Evolutionary conservation across 2,113 vertebrate species (phyloP).

Genomic region (Lagopus leucura): DNA sequence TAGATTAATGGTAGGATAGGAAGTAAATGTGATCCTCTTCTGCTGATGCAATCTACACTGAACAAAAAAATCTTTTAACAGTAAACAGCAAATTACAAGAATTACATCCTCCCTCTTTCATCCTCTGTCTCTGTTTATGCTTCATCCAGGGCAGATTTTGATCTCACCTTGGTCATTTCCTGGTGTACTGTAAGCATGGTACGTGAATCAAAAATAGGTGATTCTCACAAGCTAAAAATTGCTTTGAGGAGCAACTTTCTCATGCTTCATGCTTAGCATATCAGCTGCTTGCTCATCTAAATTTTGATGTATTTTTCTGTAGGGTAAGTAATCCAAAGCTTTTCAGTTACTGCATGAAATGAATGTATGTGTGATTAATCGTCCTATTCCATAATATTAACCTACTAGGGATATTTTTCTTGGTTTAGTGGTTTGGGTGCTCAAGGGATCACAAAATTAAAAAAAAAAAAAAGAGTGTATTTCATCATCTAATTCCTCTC

Average conservation of each 20-base stretch:
- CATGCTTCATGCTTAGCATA: background rate
- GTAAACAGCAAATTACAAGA: slow-evolving; percentile 8
- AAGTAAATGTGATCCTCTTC: background rate
- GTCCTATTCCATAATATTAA: background rate
- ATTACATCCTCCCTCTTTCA: background rate
- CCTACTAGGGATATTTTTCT: background rate
- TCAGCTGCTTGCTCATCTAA: background rate
- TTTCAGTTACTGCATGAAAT: background rate
- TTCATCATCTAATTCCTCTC: background rate
- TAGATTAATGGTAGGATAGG: slow-evolving; percentile 29
- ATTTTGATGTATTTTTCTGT: background rate
- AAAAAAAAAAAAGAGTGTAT: background rate
- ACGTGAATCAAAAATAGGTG: slow-evolving; percentile 32
- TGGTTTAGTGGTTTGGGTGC: background rate
- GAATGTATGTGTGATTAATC: background rate
- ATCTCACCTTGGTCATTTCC: slow-evolving; percentile 39
- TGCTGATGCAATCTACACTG: background rate
- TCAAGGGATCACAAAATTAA: background rate
- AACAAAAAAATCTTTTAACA: slow-evolving; percentile 8
- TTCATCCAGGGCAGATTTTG: background rate
- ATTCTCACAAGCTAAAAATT: background rate
- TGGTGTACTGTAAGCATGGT: slow-evolving; percentile 1
- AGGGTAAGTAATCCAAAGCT: background rate
- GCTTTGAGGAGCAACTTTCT: background rate
- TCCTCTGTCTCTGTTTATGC: slow-evolving; percentile 7